These are phyloP conservation scores for Phengaris alcon DNA, from an alignment of 2,888 invertebrate species.

Conservation along the genomic window DNA sequence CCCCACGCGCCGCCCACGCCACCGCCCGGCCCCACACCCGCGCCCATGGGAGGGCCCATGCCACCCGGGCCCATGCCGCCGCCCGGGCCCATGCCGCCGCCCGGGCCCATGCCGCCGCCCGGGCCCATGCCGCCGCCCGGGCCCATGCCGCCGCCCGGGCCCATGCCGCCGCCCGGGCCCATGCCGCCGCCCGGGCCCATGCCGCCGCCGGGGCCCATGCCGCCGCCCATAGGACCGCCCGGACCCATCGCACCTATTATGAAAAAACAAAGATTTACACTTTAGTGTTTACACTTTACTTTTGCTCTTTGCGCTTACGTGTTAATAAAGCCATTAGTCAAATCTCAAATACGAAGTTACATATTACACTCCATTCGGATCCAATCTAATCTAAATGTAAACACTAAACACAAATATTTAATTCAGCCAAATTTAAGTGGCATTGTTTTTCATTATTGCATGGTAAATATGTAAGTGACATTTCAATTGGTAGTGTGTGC, in stretches of 20 bases:
- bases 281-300: too few relatives aligned
- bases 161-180: conserved; percentile 11
- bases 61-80: conserved; percentile 30
- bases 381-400: too few relatives aligned
- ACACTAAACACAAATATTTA: too few relatives aligned
- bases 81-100: conserved; percentile 28
- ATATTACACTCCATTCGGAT: too few relatives aligned
- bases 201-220: conserved; percentile 9
- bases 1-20: conserved; percentile 49
- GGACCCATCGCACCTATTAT: conserved; percentile 31
- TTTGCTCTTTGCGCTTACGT: too few relatives aligned
- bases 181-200: conserved; percentile 18
- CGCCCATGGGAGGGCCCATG: conserved; percentile 33
- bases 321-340: too few relatives aligned
- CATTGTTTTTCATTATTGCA: too few relatives aligned
- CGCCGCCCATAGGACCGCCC: conserved; percentile 22
- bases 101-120: conserved; percentile 31
- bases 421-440: too few relatives aligned
- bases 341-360: too few relatives aligned
- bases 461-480: too few relatives aligned
- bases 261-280: too few relatives aligned
- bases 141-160: conserved; percentile 4
- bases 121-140: conserved; percentile 29
- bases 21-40: conserved; percentile 37
- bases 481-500: too few relatives aligned